Conservation (phyloP, 1,140 invertebrate species). For the Papilio polytes region DNA sequence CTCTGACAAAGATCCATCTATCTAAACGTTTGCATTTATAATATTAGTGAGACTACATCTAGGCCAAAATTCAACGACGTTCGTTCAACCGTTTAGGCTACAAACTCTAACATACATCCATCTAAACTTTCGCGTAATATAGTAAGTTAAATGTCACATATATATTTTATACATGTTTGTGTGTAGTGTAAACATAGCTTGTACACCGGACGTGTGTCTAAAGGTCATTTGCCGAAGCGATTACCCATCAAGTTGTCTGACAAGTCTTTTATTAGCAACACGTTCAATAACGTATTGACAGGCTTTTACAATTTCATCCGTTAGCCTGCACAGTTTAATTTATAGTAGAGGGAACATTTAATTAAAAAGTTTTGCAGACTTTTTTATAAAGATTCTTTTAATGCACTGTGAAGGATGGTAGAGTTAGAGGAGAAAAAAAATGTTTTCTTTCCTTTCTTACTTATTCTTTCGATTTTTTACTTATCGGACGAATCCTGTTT, state of each 20-base stretch:
- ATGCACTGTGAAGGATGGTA: not conserved
- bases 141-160: no score
- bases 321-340: slow-evolving; percentile 5
- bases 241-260: slow-evolving; percentile 9
- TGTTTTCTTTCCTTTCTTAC: not conserved
- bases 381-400: not conserved
- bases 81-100: no score
- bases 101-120: no score
- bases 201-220: not conserved
- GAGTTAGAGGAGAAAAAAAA: no score
- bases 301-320: slow-evolving; percentile 12
- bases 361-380: not conserved
- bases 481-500: no score
- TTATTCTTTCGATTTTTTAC: no score
- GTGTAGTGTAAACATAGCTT: not conserved
- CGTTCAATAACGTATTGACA: slow-evolving; percentile 9
- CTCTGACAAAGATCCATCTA: no score
- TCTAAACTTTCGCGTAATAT: no score
- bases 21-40: no score
- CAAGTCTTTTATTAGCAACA: slow-evolving; percentile 7
- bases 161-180: not conserved
- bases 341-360: not conserved
- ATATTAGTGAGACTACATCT: no score
- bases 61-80: no score
- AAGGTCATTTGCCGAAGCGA: not conserved